Conservation (phyloP, 64 coral and sea anemone genomes). For the Montipora efflorescens region DNA sequence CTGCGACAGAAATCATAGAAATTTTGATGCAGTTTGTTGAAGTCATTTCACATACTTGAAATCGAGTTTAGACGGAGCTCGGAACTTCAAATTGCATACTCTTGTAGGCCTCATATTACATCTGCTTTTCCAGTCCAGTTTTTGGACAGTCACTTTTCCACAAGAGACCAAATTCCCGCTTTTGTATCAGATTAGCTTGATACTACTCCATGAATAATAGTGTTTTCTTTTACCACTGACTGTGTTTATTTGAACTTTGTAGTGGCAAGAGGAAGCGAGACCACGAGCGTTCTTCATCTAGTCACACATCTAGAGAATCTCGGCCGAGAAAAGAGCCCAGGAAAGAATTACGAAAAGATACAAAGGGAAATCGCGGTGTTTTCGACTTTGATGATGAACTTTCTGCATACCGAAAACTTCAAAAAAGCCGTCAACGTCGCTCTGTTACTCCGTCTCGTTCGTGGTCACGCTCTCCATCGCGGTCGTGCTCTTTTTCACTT, state of each 20-base stretch:
- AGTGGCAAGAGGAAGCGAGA: conserved; percentile 38
- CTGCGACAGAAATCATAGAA: no score
- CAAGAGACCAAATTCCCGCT: no score
- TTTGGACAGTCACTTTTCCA: no score
- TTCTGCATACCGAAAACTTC: conserved; percentile 53
- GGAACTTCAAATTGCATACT: no score
- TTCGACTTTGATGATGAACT: conserved; percentile 76
- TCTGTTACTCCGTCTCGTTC: conserved; percentile 51
- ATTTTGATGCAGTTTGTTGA: no score
- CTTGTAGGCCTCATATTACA: no score
- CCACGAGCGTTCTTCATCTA: conserved; percentile 11
- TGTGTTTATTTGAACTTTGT: not conserved
- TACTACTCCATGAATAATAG: no score
- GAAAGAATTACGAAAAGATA: conserved; percentile 18
- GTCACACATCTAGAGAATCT: not conserved
- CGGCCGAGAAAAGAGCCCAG: conserved; percentile 37
- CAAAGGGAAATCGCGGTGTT: not conserved
- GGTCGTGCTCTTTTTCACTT: conserved; percentile 28
- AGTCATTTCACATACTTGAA: no score
- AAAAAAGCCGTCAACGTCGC: conserved; percentile 51
- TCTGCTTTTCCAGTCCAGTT: no score
- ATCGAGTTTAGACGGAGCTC: no score
- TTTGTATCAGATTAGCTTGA: no score
- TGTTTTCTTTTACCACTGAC: not conserved
- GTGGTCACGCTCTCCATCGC: conserved; percentile 41